Evolutionary conservation across 2,888 invertebrate species (phyloP).

Genomic region (Tiliacea aurago): DNA sequence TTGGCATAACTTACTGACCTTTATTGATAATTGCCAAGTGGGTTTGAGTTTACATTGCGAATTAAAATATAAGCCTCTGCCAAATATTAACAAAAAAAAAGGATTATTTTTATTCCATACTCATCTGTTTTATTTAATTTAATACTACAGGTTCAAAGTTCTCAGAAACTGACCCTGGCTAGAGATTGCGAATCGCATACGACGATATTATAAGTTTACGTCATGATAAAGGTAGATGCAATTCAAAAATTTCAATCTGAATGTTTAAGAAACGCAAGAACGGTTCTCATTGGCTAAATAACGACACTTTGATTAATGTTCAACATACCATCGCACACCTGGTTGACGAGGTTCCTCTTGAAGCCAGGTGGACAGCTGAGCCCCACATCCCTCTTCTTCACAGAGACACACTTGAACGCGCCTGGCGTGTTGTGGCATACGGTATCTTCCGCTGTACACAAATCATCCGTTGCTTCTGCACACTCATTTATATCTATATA

Average conservation of each 20-base stretch:
- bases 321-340: conserved; percentile 89
- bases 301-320: neutral
- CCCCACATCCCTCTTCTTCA: conserved; percentile 81
- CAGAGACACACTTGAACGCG: conserved; percentile 91
- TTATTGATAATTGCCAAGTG: neutral
- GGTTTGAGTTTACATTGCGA: neutral
- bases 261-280: neutral
- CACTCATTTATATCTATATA: conserved; percentile 95
- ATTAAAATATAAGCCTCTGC: neutral
- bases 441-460: conserved; percentile 90
- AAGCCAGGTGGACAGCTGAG: conserved; percentile 90
- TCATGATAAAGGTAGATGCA: neutral
- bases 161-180: neutral
- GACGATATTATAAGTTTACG: neutral
- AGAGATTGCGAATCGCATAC: neutral
- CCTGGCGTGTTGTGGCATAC: conserved; percentile 93
- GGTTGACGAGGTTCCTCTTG: conserved; percentile 88
- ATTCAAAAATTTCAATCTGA: neutral
- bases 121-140: neutral
- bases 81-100: neutral
- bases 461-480: conserved; percentile 88
- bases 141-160: neutral
- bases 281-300: neutral
- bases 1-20: neutral
- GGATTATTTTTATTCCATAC: too few relatives aligned